Base-by-base conservation (phyloP, 2,888 invertebrate species). In the Diaphora mendica region DNA sequence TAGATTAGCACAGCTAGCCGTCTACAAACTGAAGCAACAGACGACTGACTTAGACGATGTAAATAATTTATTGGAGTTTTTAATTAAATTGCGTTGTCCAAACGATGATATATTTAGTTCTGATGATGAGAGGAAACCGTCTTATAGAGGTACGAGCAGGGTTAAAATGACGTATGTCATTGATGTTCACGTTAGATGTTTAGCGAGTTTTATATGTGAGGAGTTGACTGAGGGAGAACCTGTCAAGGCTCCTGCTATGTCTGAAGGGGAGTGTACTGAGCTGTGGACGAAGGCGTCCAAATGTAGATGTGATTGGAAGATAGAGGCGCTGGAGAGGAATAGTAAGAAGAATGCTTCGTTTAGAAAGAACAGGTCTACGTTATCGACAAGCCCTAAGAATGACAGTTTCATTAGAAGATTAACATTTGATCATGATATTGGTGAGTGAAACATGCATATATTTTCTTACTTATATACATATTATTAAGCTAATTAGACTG, bases 301-400 rank as follows among this genome's bases (percentile, higher is more conserved):
- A 51, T 97, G 97, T 82, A 85, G 93, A n/a, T 97, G 97, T 86
- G 94, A 96, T 13, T 97, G 97, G 96, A 96, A 96, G 87, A 88
- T 96, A 74, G 93, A 96, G 81, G 82, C 93, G 82, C 93, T 96
- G 84, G 89, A 96, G 86, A 92, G 96, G 82, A 96, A 94, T 64
- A 94, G 93, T 66, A 95, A 96, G 83, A 96, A 94, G 85, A 96
- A 94, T 74, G 94, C 95, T 0, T 96, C 96, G 77, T 94, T 96
- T 68, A 96, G 96, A 78, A 95, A 96, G 84, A 96, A 93, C 75
- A 92, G 96, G 77, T 94, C 96, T 64, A 94, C 92, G 59, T 87
- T 95, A 77, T 95, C 95, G 23, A 91, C 94, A 1, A 95, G 95
- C 83, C 94, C 95, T 44, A 94, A 95, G 79, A 88, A 85, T 70